Conservation (phyloP, 2,113 vertebrate species). For the Merops nubicus region DNA sequence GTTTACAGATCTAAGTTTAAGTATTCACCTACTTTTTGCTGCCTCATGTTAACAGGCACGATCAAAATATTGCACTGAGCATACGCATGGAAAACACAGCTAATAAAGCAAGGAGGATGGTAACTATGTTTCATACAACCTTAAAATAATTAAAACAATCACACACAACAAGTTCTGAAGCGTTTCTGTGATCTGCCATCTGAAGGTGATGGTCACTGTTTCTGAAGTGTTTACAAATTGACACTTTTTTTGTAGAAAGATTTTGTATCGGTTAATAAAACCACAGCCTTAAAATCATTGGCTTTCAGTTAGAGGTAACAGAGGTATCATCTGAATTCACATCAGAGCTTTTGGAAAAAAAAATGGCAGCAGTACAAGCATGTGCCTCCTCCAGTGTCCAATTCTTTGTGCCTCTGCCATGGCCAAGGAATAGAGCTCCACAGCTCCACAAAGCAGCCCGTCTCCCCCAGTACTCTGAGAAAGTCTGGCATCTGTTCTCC, state of each 20-base stretch:
- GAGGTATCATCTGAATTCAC: constrained; percentile 74
- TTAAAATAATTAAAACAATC: constrained; percentile 61
- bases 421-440: constrained; percentile 60
- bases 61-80: constrained; percentile 74
- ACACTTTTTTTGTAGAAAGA: constrained; percentile 68
- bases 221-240: constrained; percentile 63
- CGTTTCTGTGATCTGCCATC: constrained; percentile 66
- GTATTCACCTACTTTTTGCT: constrained; percentile 59
- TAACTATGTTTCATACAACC: constrained; percentile 68
- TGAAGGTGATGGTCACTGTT: constrained; percentile 59
- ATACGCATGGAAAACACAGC: constrained; percentile 72
- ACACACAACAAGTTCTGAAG: constrained; percentile 70
- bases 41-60: constrained; percentile 59
- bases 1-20: constrained; percentile 72
- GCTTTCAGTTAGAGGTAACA: constrained; percentile 77
- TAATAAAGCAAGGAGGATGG: constrained; percentile 66
- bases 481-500: constrained; percentile 37
- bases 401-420: constrained; percentile 72
- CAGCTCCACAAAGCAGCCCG: constrained; percentile 44
- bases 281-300: constrained; percentile 73
- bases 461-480: constrained; percentile 13
- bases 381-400: constrained; percentile 65
- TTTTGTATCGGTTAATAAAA: constrained; percentile 70
- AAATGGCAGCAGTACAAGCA: constrained; percentile 70
- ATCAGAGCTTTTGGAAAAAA: constrained; percentile 66